These are phyloP conservation scores for Raphicerus campestris DNA, from an alignment of 2,113 vertebrate genomes.

Conservation along the genomic window DNA sequence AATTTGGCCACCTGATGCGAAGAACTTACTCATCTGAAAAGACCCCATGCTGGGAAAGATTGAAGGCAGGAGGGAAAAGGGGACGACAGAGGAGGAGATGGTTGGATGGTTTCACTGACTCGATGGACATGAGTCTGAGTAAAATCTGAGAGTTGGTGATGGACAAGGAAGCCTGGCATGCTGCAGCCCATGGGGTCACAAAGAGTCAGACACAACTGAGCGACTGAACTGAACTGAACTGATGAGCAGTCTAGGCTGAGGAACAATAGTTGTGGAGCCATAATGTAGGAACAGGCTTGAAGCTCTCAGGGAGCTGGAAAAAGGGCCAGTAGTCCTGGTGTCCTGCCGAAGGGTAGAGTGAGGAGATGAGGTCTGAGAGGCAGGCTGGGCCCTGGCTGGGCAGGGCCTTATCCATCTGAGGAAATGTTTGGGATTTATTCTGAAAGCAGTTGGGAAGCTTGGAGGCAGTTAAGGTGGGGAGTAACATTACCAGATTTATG, in stretches of 20 bases:
- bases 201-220: neutral
- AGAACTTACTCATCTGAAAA: neutral
- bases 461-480: neutral
- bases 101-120: neutral
- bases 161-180: neutral
- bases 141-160: neutral
- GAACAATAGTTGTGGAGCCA: neutral
- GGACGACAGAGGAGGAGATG: neutral
- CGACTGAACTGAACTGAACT: neutral
- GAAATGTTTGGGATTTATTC: neutral
- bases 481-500: neutral
- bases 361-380: rapidly evolving
- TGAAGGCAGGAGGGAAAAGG: neutral
- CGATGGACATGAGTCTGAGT: neutral
- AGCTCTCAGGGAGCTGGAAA: neutral
- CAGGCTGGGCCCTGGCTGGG: no score
- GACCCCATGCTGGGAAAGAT: neutral
- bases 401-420: neutral
- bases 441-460: neutral
- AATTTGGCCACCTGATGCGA: neutral
- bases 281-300: neutral
- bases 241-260: neutral
- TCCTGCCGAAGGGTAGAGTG: neutral
- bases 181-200: neutral
- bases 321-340: rapidly evolving